Base-by-base conservation (phyloP, 2,797 vertebrate genomes). In the Sebastes diploproa region DNA sequence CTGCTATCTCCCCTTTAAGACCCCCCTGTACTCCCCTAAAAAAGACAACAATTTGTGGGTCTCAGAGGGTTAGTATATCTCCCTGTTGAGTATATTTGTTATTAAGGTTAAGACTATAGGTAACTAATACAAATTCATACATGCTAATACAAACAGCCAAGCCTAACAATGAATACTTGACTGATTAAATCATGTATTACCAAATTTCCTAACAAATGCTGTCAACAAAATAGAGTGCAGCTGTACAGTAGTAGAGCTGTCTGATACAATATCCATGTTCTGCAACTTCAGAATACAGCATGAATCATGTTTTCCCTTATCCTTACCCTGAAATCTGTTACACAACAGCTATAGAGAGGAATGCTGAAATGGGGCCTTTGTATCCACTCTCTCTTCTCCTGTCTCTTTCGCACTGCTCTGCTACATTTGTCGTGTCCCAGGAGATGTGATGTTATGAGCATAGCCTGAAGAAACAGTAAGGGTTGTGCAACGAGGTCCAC, bases 401-500 rank as follows among this genome's bases (percentile, higher is more conserved):
- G 75, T 78, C 80, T 83, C 71, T 78, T 86, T 92, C 72, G 3
- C 91, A 88, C 87, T 78, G 80, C 77, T 69, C 85, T 84, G 88
- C 79, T 82, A 93, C 86, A 92, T 94, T 92, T 69, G 58, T 71
- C 83, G 29, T 82, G 69, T 90, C 90, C 84, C 85, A 84, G 84
- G 87, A 85, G 92, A 89, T 78, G 78, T 58, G 81, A 84, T 78
- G 83, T 88, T 90, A 84, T 83, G 84, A 78, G 86, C 78, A 77
- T 64, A 85, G 67, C 76, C 66, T 72, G 60, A 66, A 84, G 81
- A 88, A 85, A 85, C 27, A 61, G 73, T 50, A 46, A 83, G 75
- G 71, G 65, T 81, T 91, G 85, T 63, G 80, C 88, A 93, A 88
- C 60, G 13, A 29, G 75, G 77, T 84, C 90, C 89, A 77, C 87